Percentiles rank a stretch among this genome's conserved stretches.
Conservation (phyloP, 1,140 invertebrate species). For the Argopecten irradians region DNA sequence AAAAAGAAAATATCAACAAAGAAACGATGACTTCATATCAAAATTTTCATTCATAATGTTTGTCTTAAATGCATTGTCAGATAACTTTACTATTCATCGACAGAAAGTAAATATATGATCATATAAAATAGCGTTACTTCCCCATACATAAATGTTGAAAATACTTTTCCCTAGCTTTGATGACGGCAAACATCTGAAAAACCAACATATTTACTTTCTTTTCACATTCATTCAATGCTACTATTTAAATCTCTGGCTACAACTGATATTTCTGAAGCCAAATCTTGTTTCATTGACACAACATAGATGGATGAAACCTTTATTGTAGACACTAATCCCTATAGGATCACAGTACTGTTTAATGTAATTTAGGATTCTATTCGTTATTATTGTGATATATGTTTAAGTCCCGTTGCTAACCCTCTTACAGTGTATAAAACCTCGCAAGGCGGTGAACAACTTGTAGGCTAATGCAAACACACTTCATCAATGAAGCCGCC, state of each 20-base stretch:
- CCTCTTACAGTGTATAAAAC: not conserved
- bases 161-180: not conserved
- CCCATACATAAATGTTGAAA: not conserved
- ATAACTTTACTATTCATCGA: not conserved
- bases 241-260: not conserved
- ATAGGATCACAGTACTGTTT: not conserved
- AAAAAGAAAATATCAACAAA: not conserved
- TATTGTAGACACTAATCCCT: not conserved
- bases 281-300: not conserved
- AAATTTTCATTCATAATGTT: not conserved
- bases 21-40: not conserved
- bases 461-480: not conserved
- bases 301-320: not conserved
- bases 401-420: not conserved
- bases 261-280: not conserved
- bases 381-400: not conserved
- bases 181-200: not conserved
- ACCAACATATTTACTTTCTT: not conserved
- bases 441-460: not conserved
- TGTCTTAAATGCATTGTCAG: not conserved
- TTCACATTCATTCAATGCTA: not conserved
- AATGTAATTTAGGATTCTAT: not conserved
- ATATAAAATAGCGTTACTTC: not conserved
- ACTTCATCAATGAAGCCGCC: not conserved
- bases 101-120: not conserved